Conservation (phyloP, 2,797 vertebrate genomes). For the Pseudochirops cupreus region DNA sequence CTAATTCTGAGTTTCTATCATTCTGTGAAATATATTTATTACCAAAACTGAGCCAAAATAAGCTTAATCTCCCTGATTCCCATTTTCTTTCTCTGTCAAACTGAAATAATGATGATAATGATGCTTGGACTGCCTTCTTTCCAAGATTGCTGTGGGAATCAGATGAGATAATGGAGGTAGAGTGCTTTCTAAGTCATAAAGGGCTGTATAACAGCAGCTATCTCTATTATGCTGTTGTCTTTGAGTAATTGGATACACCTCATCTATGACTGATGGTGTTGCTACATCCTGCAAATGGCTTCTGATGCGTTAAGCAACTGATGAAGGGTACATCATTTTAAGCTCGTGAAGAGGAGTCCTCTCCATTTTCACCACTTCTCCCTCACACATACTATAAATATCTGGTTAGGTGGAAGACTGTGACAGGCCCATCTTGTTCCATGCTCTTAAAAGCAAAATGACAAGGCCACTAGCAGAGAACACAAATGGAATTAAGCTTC, state of each 20-base stretch:
- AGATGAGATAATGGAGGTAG: neutral
- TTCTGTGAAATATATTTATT: slow-evolving; percentile 17
- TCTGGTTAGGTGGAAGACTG: neutral
- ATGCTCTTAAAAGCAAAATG: neutral
- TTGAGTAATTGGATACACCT: slow-evolving; percentile 1
- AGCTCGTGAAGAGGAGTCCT: neutral
- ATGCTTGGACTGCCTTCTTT: neutral
- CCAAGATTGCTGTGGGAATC: neutral
- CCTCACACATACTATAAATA: neutral
- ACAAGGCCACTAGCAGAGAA: neutral
- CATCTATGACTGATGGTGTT: neutral
- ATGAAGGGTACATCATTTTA: neutral
- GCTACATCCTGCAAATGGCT: neutral
- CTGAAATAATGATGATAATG: neutral
- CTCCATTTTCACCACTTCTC: neutral
- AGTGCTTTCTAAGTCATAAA: neutral
- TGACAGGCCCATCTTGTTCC: neutral
- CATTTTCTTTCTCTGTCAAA: slow-evolving; percentile 8
- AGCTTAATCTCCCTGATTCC: slow-evolving; percentile 9
- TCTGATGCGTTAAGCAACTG: neutral
- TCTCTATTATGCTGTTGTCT: neutral
- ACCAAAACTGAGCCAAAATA: slow-evolving; percentile 26
- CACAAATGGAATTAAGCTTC: neutral
- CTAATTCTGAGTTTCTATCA: neutral
- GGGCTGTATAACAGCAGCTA: neutral